Conservation (phyloP, 2,113 vertebrate species). For the Upupa epops region DNA sequence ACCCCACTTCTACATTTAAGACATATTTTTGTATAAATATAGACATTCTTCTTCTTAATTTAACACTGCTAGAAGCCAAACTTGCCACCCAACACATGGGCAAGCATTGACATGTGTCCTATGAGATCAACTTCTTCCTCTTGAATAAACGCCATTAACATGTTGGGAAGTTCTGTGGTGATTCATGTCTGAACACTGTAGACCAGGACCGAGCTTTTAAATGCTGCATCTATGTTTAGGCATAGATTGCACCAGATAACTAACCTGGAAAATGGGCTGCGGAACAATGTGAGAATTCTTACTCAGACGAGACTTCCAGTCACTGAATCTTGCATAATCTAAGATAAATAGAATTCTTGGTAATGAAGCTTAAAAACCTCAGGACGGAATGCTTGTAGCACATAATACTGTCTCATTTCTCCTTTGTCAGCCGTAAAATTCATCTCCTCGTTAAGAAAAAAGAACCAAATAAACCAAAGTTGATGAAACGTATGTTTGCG, state of each 20-base stretch:
- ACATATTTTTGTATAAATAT: fast-evolving
- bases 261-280: neutral
- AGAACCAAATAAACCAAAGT: constrained; percentile 12
- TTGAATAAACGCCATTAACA: neutral
- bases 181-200: neutral
- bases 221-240: neutral
- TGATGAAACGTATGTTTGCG: constrained; percentile 39
- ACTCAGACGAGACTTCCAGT: neutral
- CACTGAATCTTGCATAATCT: neutral
- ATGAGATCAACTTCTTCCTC: neutral
- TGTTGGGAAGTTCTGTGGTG: neutral
- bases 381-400: neutral
- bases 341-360: neutral
- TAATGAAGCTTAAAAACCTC: neutral
- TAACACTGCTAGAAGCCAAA: neutral
- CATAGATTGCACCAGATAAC: neutral
- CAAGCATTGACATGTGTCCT: neutral
- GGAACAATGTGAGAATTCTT: neutral
- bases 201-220: neutral
- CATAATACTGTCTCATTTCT: neutral
- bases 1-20: neutral
- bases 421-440: constrained; percentile 14
- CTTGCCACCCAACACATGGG: neutral
- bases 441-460: neutral
- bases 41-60: neutral